These are phyloP conservation scores for Trochalopteron elliotii DNA, from an alignment of 2,113 vertebrate genomes.

Conservation along the genomic window DNA sequence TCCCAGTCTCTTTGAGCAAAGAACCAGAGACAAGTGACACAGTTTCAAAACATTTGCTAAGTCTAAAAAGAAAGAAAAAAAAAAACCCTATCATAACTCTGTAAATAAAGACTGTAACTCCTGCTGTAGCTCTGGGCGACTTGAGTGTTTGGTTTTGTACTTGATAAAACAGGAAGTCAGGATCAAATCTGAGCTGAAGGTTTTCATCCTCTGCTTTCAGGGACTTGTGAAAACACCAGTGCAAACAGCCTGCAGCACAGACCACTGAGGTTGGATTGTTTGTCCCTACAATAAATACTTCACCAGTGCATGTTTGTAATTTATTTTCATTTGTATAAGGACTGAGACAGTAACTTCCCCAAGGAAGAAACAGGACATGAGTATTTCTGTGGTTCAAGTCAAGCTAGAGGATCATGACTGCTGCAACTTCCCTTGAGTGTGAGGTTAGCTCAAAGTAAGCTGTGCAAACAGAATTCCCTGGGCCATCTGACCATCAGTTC, in stretches of 20 bases:
- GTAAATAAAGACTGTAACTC: neutral
- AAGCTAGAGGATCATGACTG: neutral
- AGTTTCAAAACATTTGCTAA: conserved; percentile 34
- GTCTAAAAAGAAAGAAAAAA: neutral
- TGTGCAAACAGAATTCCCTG: neutral
- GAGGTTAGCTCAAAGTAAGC: neutral
- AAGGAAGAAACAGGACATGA: neutral
- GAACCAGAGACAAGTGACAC: conserved; percentile 40
- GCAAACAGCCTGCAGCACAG: neutral
- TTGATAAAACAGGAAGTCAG: conserved; percentile 20
- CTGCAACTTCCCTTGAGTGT: neutral
- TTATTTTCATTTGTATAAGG: conserved; percentile 9
- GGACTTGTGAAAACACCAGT: neutral
- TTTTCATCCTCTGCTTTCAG: neutral
- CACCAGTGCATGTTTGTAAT: neutral
- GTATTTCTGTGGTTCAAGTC: neutral
- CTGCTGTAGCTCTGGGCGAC: neutral
- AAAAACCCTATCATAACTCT: neutral
- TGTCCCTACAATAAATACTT: conserved; percentile 23
- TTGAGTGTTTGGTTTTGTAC: neutral
- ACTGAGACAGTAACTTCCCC: neutral
- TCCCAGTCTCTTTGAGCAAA: conserved; percentile 22
- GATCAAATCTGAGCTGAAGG: neutral
- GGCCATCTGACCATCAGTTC: neutral
- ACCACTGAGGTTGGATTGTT: neutral